A percentile compares a stretch with the other conserved stretches of the same genome.
phyloP scores from a whole-genome alignment of 2,888 invertebrate species.

The Aproaerema taeniolella region DNA sequence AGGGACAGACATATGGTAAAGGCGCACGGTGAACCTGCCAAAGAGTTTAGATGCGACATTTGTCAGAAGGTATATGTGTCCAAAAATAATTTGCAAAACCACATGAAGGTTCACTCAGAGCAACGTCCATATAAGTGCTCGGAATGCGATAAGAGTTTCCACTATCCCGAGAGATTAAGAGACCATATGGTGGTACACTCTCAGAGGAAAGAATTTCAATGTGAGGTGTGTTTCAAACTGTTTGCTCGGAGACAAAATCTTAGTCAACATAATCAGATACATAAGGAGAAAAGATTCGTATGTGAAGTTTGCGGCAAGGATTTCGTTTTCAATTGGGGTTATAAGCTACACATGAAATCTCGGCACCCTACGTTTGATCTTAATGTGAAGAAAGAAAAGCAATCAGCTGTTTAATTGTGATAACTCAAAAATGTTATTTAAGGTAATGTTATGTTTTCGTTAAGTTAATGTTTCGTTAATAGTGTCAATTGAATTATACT shows the following conservation, averaged over 20 bases:
- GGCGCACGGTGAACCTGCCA: background rate
- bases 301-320: conserved; percentile 32
- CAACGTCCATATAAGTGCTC: background rate
- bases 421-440: too few species aligned
- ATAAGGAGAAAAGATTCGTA: background rate
- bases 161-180: background rate
- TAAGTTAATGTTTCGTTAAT: too few species aligned
- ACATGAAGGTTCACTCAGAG: too few species aligned
- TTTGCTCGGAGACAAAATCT: conserved; percentile 1
- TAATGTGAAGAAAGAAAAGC: too few species aligned
- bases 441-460: too few species aligned
- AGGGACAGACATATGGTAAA: background rate
- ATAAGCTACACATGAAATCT: conserved; percentile 35
- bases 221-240: background rate
- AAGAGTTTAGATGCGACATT: too few species aligned
- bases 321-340: conserved; percentile 37
- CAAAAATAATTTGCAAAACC: too few species aligned
- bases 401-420: too few species aligned
- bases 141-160: background rate
- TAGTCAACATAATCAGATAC: background rate
- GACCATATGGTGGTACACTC: background rate
- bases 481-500: too few species aligned
- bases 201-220: background rate
- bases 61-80: too few species aligned
- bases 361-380: conserved; percentile 36